Evolutionary conservation across 2,888 invertebrate species (phyloP).

Genomic region (Cerceris ruficornis): DNA sequence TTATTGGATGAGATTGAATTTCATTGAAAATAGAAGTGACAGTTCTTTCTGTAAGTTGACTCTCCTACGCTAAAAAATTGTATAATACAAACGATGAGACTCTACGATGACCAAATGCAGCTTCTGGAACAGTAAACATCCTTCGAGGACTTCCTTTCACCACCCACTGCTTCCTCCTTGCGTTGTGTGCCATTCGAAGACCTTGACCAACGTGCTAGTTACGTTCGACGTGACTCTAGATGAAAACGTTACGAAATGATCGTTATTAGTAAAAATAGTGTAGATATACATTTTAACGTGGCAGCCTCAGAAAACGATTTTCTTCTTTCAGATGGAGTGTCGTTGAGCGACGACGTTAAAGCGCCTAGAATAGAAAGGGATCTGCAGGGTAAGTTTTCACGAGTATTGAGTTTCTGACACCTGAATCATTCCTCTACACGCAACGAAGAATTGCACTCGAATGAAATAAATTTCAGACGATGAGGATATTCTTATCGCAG

Average conservation of each 20-base stretch:
- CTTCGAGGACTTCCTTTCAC: constrained; percentile 53
- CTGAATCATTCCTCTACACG: constrained; percentile 51
- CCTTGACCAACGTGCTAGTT: constrained; percentile 28
- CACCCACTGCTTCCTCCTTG: constrained; percentile 50
- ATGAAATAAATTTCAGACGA: constrained; percentile 2
- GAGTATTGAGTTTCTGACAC: constrained; percentile 43
- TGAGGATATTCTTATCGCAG: not conserved
- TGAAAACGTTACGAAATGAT: not conserved
- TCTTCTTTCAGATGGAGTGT: constrained; percentile 58
- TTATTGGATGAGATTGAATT: too few species aligned
- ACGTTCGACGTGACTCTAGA: not conserved
- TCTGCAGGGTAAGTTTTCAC: constrained; percentile 74
- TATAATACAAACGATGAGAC: constrained; percentile 23
- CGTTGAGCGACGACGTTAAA: constrained; percentile 61
- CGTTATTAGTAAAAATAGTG: too few species aligned
- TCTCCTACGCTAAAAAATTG: constrained; percentile 1
- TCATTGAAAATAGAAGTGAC: too few species aligned
- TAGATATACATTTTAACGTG: not conserved
- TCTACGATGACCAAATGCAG: constrained; percentile 47
- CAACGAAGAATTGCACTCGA: constrained; percentile 51
- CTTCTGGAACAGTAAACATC: constrained; percentile 33
- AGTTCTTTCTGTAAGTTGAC: not conserved
- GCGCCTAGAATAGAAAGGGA: constrained; percentile 74
- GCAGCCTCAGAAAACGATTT: not conserved
- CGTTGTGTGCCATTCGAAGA: constrained; percentile 11